Conservation (phyloP, 2,888 invertebrate genomes). For the Portevinia maculata region DNA sequence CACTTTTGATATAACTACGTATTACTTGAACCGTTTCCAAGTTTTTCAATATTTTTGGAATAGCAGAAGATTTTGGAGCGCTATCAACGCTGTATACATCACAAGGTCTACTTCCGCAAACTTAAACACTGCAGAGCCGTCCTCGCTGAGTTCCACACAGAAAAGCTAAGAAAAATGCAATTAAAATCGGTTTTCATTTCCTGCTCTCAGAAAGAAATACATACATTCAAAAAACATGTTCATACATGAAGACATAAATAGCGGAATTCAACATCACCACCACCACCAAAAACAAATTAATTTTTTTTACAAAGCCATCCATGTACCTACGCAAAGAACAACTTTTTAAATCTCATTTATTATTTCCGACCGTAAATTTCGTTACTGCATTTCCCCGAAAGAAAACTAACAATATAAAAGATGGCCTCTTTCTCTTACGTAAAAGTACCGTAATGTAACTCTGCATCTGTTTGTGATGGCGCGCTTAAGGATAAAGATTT, state of each 20-base stretch:
- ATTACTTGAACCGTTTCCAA: too few relatives aligned
- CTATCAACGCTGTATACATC: too few relatives aligned
- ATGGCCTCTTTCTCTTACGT: neutral
- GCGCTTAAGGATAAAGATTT: neutral
- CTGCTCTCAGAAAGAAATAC: neutral
- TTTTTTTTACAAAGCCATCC: constrained; percentile 18
- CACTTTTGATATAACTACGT: too few relatives aligned
- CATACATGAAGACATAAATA: constrained; percentile 18
- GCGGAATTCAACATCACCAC: constrained; percentile 35
- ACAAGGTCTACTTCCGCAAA: neutral
- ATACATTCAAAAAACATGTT: constrained; percentile 3
- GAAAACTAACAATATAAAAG: constrained; percentile 54
- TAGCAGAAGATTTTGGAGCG: too few relatives aligned
- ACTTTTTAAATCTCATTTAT: constrained; percentile 72
- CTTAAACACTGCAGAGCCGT: neutral
- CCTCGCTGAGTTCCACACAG: constrained; percentile 6
- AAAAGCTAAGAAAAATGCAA: constrained; percentile 20
- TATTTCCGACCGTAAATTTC: constrained; percentile 55
- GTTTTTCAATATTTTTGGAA: too few relatives aligned
- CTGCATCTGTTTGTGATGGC: neutral
- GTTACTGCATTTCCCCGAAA: constrained; percentile 57
- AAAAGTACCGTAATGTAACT: constrained; percentile 1
- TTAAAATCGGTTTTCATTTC: constrained; percentile 24
- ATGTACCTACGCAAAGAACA: constrained; percentile 42
- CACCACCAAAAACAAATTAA: neutral